Percentiles rank a stretch among this genome's conserved stretches.
phyloP scores from a whole-genome alignment of 2,888 invertebrate genomes.

The Agonopterix heracliana region DNA sequence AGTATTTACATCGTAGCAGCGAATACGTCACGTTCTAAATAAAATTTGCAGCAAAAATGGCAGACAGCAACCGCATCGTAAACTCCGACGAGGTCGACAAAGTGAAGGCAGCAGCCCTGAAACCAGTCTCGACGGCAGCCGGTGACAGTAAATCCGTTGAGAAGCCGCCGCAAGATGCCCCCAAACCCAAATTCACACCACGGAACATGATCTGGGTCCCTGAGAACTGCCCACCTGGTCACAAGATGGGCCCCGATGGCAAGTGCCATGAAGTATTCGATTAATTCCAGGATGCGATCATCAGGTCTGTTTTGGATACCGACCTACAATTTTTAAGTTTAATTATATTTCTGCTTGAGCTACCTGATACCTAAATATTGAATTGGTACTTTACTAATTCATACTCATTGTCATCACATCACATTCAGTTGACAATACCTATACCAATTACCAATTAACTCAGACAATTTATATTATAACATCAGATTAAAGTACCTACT shows the following conservation, averaged over 20 bases:
- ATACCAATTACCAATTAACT: too few species aligned
- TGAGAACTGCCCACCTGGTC: constrained; percentile 37
- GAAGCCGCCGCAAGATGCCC: neutral
- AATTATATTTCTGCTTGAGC: neutral
- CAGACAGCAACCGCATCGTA: constrained; percentile 32
- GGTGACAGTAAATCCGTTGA: neutral
- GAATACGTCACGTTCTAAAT: too few species aligned
- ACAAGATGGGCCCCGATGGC: constrained; percentile 36
- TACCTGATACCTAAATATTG: too few species aligned
- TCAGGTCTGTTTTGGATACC: too few species aligned
- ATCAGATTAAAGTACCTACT: too few species aligned
- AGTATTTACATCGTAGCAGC: too few species aligned
- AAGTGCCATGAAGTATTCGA: constrained; percentile 30
- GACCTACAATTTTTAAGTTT: neutral
- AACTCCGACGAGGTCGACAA: constrained; percentile 53
- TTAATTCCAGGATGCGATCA: too few species aligned
- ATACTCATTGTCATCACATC: too few species aligned
- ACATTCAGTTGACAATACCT: too few species aligned
- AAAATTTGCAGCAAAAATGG: neutral
- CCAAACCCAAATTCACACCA: neutral
- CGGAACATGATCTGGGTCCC: constrained; percentile 18
- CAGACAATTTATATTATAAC: too few species aligned
- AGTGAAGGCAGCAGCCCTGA: constrained; percentile 25
- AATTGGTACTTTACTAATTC: too few species aligned
- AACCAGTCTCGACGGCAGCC: neutral